These are phyloP conservation scores for Monochamus saltuarius DNA, from an alignment of 1,140 invertebrate species.

Conservation along the genomic window DNA sequence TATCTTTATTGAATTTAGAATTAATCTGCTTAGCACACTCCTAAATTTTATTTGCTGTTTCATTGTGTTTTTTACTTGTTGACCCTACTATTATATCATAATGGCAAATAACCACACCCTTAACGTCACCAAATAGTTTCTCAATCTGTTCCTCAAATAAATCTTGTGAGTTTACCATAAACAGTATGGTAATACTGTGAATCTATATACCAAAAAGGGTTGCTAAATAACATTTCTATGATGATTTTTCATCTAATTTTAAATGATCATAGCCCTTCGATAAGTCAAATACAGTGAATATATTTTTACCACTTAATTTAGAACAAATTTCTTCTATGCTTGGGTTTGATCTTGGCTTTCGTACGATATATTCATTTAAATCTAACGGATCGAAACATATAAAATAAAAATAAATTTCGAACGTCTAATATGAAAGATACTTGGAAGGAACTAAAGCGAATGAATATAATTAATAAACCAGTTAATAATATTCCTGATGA, in stretches of 20 bases:
- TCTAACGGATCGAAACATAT: no score
- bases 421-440: no score
- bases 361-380: slow-evolving; percentile 18
- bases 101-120: slow-evolving; percentile 10
- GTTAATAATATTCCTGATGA: no score
- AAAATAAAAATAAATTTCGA: no score
- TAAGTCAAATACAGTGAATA: background rate
- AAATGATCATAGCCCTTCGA: no score
- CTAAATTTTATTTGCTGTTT: slow-evolving; percentile 2
- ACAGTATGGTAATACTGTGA: background rate
- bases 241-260: slow-evolving; percentile 6
- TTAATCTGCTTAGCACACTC: background rate
- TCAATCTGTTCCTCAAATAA: background rate
- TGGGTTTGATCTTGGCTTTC: slow-evolving; percentile 16
- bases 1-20: slow-evolving; percentile 7
- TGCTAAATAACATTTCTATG: slow-evolving; percentile 9
- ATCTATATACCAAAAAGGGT: slow-evolving; percentile 1
- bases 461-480: no score
- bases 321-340: slow-evolving; percentile 17
- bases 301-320: slow-evolving; percentile 15
- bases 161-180: slow-evolving; percentile 4
- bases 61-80: slow-evolving; percentile 6
- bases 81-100: background rate
- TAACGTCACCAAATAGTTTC: background rate
- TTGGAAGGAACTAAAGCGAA: no score